These are phyloP conservation scores for Quadroppia sp. DNA, from an alignment of 2,888 invertebrate species.

Conservation along the genomic window DNA sequence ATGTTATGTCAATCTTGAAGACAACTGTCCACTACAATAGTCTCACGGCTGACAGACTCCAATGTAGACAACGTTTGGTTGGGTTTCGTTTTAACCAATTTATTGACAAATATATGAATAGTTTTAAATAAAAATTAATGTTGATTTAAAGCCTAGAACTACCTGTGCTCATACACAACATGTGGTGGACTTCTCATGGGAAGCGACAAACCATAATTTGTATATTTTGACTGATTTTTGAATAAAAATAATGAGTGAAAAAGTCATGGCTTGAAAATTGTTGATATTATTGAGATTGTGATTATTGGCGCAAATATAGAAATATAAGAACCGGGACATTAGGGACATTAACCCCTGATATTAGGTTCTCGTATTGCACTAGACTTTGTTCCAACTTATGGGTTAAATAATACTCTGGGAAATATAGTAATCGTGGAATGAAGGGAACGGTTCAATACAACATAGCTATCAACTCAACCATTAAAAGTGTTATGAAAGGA, in stretches of 20 bases:
- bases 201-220: neutral
- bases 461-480: constrained; percentile 20
- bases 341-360: constrained; percentile 23
- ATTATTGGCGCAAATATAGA: constrained; percentile 21
- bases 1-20: too few relatives aligned
- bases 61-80: too few relatives aligned
- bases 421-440: neutral
- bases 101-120: too few relatives aligned
- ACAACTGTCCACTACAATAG: too few relatives aligned
- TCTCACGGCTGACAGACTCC: too few relatives aligned
- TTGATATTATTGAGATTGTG: constrained; percentile 2
- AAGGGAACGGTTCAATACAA: neutral
- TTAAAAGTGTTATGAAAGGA: neutral
- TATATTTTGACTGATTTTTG: neutral
- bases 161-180: neutral
- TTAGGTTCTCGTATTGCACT: constrained; percentile 20
- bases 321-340: constrained; percentile 16
- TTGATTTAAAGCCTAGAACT: too few relatives aligned
- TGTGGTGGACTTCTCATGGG: constrained; percentile 7
- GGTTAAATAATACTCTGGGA: constrained; percentile 13
- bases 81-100: too few relatives aligned
- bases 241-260: neutral
- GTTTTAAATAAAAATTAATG: too few relatives aligned
- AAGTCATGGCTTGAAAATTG: neutral
- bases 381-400: constrained; percentile 23